Evolutionary conservation across 2,797 vertebrate genomes (phyloP).

Genomic region (Gymnothorax reevesii): DNA sequence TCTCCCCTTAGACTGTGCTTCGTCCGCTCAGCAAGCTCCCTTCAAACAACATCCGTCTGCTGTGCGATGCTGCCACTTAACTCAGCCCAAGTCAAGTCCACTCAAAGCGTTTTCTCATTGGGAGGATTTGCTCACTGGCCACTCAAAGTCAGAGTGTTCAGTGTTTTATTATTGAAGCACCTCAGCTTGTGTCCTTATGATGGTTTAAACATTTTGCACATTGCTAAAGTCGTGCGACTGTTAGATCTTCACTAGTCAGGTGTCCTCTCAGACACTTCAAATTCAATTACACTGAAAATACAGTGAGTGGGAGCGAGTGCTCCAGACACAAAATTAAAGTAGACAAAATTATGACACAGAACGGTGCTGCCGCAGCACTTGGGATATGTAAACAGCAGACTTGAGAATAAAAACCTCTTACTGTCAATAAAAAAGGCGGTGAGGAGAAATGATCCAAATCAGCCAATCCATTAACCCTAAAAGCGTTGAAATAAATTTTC

Average conservation of each 20-base stretch:
- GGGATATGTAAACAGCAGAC: no score
- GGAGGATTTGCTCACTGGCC: constrained; percentile 69
- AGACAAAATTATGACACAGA: no score
- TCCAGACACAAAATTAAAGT: background rate
- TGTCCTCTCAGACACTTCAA: constrained; percentile 42
- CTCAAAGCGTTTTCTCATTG: constrained; percentile 79
- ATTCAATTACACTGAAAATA: constrained; percentile 41
- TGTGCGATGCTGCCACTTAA: constrained; percentile 66
- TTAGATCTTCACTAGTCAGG: background rate
- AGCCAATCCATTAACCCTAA: no score
- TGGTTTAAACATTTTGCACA: constrained; percentile 76
- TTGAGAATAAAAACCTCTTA: no score
- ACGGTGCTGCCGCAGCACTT: no score
- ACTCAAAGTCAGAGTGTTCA: constrained; percentile 74
- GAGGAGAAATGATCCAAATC: no score
- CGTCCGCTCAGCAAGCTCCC: background rate
- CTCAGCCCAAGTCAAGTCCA: constrained; percentile 67
- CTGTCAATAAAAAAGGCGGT: no score
- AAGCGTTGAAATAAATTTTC: no score
- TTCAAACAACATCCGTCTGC: constrained; percentile 47
- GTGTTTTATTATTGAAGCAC: constrained; percentile 77
- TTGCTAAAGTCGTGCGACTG: constrained; percentile 65
- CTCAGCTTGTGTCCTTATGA: constrained; percentile 71
- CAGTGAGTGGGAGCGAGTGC: background rate
- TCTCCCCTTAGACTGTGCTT: background rate